Conservation (phyloP, 2,113 vertebrate genomes). For the Eulemur macaco region DNA sequence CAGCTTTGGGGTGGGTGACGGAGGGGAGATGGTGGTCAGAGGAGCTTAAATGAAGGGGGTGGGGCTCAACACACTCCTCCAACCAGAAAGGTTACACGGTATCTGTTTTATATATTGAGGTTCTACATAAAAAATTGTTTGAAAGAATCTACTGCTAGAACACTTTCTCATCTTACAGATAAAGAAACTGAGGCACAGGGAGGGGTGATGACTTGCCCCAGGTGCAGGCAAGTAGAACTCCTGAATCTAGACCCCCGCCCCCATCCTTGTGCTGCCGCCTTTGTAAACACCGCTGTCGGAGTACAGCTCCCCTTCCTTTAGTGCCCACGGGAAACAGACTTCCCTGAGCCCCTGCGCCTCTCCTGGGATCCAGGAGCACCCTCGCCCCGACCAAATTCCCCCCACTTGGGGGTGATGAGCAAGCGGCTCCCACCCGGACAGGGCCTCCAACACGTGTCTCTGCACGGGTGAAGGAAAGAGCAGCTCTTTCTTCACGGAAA, state of each 20-base stretch:
- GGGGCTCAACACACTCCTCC: neutral
- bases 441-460: accelerated
- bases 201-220: neutral
- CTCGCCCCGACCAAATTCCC: neutral
- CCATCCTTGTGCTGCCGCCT: neutral
- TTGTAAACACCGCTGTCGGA: neutral
- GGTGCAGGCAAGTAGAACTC: neutral
- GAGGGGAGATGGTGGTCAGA: neutral
- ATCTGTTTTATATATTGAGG: neutral
- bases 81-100: neutral
- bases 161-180: neutral
- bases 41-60: neutral
- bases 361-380: neutral
- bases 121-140: neutral
- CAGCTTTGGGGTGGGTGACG: accelerated
- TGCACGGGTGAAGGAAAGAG: neutral
- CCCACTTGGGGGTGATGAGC: neutral
- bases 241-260: neutral
- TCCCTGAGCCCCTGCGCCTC: neutral
- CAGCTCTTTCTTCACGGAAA: neutral
- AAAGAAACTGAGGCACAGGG: neutral
- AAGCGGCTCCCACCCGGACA: neutral
- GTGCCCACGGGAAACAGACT: neutral
- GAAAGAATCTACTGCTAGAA: neutral
- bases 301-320: neutral